phyloP scores from a whole-genome alignment of 2,797 vertebrate species.

The Jordanella pulchra region DNA sequence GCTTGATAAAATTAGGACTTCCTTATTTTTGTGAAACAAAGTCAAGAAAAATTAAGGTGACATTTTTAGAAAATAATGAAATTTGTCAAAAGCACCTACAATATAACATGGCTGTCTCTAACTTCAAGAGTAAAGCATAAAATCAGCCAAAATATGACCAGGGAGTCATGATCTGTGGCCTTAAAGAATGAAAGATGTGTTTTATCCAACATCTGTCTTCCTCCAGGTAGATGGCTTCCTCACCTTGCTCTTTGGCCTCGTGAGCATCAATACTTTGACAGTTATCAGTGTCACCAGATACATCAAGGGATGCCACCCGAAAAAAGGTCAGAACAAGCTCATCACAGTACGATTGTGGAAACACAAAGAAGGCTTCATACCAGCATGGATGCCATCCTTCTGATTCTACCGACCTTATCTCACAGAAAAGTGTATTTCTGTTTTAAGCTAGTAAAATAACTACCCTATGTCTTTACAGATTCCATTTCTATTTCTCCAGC shows the following conservation, averaged over 20 bases:
- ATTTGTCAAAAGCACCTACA: neutral
- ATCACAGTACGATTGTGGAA: conserved; percentile 1
- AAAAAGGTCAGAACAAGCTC: conserved; percentile 77
- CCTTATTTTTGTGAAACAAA: no score
- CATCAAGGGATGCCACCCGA: conserved; percentile 86
- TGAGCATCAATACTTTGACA: conserved; percentile 90
- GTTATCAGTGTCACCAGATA: conserved; percentile 90
- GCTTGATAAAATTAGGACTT: no score
- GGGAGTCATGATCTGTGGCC: neutral
- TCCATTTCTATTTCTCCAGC: conserved; percentile 56
- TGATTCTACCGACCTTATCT: conserved; percentile 60
- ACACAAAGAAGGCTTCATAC: conserved; percentile 9
- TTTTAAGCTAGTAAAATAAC: conserved; percentile 54
- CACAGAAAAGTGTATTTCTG: conserved; percentile 34
- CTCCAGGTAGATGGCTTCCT: conserved; percentile 88
- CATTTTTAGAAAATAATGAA: neutral
- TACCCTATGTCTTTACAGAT: conserved; percentile 46
- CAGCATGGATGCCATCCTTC: conserved; percentile 17
- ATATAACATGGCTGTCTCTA: neutral
- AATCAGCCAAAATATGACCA: neutral
- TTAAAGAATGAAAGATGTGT: neutral
- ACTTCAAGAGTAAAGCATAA: neutral
- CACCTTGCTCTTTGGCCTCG: conserved; percentile 87
- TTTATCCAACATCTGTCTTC: conserved; percentile 28
- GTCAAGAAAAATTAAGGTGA: no score